Base-by-base conservation (phyloP, 2,797 vertebrate genomes). In the Smutsia temminckii region DNA sequence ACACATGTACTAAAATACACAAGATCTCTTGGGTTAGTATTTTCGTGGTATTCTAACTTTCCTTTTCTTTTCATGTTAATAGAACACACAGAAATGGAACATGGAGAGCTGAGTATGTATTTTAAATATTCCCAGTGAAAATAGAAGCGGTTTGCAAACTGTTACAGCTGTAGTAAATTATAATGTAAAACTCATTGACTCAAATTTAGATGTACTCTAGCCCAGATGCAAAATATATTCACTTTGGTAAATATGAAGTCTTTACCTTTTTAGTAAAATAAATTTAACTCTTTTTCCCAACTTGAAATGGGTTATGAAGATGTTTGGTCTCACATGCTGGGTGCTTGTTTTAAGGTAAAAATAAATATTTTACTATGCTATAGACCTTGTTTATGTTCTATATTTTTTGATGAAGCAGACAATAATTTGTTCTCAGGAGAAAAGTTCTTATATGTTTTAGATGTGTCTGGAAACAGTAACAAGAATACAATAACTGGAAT, bases 371-470 rank as follows among this genome's bases (percentile, higher is more conserved):
- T 40, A 63, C 37, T 72, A 32, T 34, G 25, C 25, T 87, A 17
- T 51, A 57, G 46, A 77, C 29, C 40, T 37, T 90, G 77, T 77
- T 91, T 25, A 16, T 46, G 4, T 69, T 61, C 23, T 74, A 0
- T 42, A 16, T 53, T 40, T 72, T 87, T 91, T 71, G 71, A 59
- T 59, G 11, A 42, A 91, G 20, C 42, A 84, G 34, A 51, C 17
- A 89, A 51, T 75, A 59, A 55, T 81, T 57, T n/a, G n/a, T 46
- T 66, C 46, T 87, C 20, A 63, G 29, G 32, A 80, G 74, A 61
- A 87, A 83, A 81, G 3, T 49, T 71, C 42, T 86, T 75, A 4
- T 96, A 6, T 93, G n/a, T 83, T 83, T 63, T 87, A 87, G 51
- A 57, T 75, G 34, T n/a, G 10, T 57, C 69, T 84, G n/a, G 34